phyloP scores from a whole-genome alignment of 2,888 invertebrate genomes.

The Tolmerus cingulatus region DNA sequence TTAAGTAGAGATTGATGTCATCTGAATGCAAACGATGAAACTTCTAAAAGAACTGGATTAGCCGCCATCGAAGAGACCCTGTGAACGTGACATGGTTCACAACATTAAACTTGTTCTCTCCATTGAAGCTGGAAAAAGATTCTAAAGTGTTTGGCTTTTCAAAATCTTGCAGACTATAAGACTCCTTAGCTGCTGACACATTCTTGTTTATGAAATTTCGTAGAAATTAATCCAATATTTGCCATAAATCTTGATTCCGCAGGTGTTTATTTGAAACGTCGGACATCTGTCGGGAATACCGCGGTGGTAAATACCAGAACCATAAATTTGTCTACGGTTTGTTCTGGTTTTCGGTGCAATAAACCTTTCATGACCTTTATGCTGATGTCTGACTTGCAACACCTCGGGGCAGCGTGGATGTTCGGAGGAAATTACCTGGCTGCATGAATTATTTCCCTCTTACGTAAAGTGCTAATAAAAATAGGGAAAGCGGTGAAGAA shows the following conservation, averaged over 20 bases:
- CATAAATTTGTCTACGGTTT: slow-evolving; percentile 12
- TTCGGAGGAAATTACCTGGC: not conserved
- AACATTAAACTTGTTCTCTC: not conserved
- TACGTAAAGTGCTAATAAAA: not conserved
- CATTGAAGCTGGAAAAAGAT: not conserved
- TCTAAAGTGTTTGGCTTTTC: not conserved
- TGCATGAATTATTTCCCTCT: not conserved
- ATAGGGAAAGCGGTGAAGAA: not conserved
- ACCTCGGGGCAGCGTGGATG: not conserved
- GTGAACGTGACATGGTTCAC: not conserved
- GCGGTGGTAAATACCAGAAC: not conserved
- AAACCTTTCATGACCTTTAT: slow-evolving; percentile 2
- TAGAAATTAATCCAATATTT: not conserved
- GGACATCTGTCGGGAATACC: not conserved
- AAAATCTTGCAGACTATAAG: not conserved
- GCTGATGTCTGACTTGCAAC: not conserved
- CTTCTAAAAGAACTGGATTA: not conserved
- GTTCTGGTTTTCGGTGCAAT: slow-evolving; percentile 12
- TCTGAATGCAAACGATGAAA: not conserved
- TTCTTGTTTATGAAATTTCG: not conserved
- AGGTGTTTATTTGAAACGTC: not conserved
- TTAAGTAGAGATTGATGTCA: not conserved
- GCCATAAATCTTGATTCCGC: not conserved
- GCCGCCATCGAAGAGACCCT: not conserved
- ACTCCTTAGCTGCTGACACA: not conserved